A percentile compares a stretch with the other conserved stretches of the same genome.
Conservation (phyloP, 30 jellyfish, hydroid and myxozoan species). For the Nemopilema nomurai region DNA sequence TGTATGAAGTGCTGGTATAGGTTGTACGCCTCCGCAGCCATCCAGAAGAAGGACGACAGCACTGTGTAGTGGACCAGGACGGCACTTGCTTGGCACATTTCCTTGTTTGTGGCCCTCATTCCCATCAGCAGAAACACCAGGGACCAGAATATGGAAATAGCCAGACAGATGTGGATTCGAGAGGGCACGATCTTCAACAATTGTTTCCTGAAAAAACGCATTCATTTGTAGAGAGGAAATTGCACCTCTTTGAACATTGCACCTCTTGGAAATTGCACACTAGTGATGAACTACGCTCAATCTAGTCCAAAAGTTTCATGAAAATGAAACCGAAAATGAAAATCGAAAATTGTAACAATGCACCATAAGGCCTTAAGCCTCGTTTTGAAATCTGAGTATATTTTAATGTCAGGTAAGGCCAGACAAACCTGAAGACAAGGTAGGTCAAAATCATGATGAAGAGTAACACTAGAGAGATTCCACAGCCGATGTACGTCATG, state of each 20-base stretch:
- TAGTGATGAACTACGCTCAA: neutral
- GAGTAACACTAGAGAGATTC: constrained; percentile 47
- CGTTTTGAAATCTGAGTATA: too few species aligned
- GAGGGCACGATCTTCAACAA: constrained; percentile 74
- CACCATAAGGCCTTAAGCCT: too few species aligned
- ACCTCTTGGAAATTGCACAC: neutral
- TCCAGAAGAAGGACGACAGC: constrained; percentile 82
- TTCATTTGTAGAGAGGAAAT: too few species aligned
- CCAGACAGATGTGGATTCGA: constrained; percentile 59
- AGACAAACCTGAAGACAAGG: constrained; percentile 44
- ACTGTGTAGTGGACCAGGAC: constrained; percentile 75
- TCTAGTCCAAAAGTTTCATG: too few species aligned
- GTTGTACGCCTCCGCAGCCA: constrained; percentile 81
- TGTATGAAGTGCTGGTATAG: constrained; percentile 69
- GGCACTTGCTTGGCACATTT: constrained; percentile 69
- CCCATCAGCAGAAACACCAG: constrained; percentile 57
- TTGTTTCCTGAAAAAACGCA: constrained; percentile 25
- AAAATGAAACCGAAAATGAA: too few species aligned
- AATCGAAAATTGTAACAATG: too few species aligned
- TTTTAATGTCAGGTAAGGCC: neutral
- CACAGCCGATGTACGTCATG: constrained; percentile 66
- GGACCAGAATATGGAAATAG: constrained; percentile 43
- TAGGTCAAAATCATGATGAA: constrained; percentile 23
- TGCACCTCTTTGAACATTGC: too few species aligned
- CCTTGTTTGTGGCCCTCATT: constrained; percentile 49